Percentiles rank a stretch among this genome's conserved stretches.
Evolutionary conservation across 1,140 invertebrate genomes (phyloP).

Genomic region (Magallana gigas): DNA sequence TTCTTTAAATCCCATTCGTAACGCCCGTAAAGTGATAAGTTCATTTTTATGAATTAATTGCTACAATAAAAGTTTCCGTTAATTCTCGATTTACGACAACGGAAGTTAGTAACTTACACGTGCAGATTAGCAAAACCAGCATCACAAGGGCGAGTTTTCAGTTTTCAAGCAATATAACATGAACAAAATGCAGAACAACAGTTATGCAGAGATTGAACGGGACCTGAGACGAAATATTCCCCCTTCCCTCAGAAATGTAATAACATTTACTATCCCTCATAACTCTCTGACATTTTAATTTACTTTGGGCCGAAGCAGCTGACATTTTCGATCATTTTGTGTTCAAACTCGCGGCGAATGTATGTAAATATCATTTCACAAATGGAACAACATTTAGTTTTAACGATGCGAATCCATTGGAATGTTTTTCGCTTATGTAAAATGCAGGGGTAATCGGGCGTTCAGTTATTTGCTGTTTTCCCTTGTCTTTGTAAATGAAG

Average conservation of each 20-base stretch:
- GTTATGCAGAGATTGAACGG: background rate
- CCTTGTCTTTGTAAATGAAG: constrained; percentile 50
- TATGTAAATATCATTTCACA: constrained; percentile 53
- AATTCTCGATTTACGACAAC: background rate
- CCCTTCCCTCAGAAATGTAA: constrained; percentile 42
- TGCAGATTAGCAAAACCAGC: background rate
- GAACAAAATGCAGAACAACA: background rate
- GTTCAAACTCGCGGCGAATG: constrained; percentile 49
- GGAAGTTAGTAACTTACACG: background rate
- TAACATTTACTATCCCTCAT: constrained; percentile 52
- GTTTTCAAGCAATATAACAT: background rate
- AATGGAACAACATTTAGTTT: constrained; percentile 50
- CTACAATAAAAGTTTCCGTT: constrained; percentile 31
- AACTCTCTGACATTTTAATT: constrained; percentile 54
- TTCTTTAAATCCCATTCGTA: constrained; percentile 19
- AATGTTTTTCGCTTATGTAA: constrained; percentile 53
- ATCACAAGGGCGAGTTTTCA: background rate
- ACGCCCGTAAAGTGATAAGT: constrained; percentile 35
- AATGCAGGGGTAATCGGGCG: constrained; percentile 50
- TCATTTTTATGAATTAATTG: constrained; percentile 37
- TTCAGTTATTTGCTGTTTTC: constrained; percentile 46
- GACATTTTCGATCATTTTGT: constrained; percentile 52
- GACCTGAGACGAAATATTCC: background rate
- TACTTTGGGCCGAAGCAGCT: constrained; percentile 49
- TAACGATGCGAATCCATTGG: constrained; percentile 51